Conservation (phyloP, 2,797 vertebrate species). For the Etheostoma nigrum region DNA sequence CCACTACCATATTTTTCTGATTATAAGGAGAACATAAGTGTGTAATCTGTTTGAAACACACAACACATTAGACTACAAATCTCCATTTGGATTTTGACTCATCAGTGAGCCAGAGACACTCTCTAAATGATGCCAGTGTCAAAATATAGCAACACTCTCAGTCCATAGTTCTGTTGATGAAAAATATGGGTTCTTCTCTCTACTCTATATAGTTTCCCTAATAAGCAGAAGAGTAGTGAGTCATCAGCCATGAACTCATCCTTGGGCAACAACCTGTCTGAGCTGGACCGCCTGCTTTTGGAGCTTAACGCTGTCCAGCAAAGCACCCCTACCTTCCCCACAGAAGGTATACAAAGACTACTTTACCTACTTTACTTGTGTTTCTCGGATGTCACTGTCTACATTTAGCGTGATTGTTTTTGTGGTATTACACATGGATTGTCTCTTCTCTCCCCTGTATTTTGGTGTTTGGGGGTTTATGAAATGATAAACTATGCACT, state of each 20-base stretch:
- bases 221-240: conserved; percentile 93
- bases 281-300: conserved; percentile 95
- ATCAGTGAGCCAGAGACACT: neutral
- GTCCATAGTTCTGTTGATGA: neutral
- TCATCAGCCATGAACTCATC: conserved; percentile 91
- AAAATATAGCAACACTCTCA: neutral
- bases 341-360: conserved; percentile 84
- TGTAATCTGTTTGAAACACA: neutral
- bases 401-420: conserved; percentile 19
- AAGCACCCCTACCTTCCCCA: conserved; percentile 85
- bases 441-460: neutral
- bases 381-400: conserved; percentile 10
- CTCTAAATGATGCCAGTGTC: neutral
- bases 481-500: neutral
- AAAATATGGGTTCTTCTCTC: conserved; percentile 20
- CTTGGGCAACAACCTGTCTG: conserved; percentile 95
- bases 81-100: conserved; percentile 10
- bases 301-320: conserved; percentile 97
- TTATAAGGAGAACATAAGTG: neutral
- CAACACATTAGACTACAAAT: neutral
- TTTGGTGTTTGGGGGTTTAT: neutral
- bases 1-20: neutral
- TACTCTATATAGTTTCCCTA: conserved; percentile 90
- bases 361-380: conserved; percentile 11
- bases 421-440: neutral